These are phyloP conservation scores for Dasypus novemcinctus DNA, from an alignment of 2,113 vertebrate genomes.

Conservation along the genomic window DNA sequence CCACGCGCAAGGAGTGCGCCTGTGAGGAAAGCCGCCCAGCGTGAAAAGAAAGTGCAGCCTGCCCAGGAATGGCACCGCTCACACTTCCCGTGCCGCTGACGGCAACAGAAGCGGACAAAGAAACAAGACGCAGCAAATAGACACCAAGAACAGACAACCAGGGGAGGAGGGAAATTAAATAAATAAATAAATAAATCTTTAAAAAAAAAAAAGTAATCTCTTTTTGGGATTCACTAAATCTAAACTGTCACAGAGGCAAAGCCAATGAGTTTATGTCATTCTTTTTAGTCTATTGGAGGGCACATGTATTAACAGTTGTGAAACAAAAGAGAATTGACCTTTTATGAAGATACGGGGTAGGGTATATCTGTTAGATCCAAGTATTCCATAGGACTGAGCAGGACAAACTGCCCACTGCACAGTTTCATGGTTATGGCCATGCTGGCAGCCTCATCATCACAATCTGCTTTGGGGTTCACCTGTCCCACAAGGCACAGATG, in stretches of 20 bases:
- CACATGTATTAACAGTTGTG: background rate
- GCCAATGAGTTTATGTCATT: background rate
- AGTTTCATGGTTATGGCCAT: background rate
- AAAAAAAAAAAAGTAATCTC: too few relatives aligned
- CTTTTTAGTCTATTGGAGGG: background rate
- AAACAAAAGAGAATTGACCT: background rate
- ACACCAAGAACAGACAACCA: too few relatives aligned
- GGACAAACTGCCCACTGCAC: background rate
- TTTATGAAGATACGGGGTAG: background rate
- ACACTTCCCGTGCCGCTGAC: too few relatives aligned
- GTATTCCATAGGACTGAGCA: background rate
- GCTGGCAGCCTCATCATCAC: background rate
- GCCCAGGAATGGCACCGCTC: too few relatives aligned
- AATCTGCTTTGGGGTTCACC: background rate
- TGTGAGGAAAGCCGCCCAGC: too few relatives aligned
- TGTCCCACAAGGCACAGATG: background rate
- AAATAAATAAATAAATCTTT: too few relatives aligned
- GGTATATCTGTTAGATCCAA: background rate
- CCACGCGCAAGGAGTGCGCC: too few relatives aligned
- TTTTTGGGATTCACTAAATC: too few relatives aligned
- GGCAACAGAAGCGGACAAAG: too few relatives aligned
- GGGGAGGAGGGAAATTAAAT: too few relatives aligned
- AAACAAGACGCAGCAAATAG: too few relatives aligned
- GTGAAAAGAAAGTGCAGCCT: too few relatives aligned
- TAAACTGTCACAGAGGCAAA: background rate